phyloP scores from a whole-genome alignment of 1,140 invertebrate species.

The Drosophila kanapiae region DNA sequence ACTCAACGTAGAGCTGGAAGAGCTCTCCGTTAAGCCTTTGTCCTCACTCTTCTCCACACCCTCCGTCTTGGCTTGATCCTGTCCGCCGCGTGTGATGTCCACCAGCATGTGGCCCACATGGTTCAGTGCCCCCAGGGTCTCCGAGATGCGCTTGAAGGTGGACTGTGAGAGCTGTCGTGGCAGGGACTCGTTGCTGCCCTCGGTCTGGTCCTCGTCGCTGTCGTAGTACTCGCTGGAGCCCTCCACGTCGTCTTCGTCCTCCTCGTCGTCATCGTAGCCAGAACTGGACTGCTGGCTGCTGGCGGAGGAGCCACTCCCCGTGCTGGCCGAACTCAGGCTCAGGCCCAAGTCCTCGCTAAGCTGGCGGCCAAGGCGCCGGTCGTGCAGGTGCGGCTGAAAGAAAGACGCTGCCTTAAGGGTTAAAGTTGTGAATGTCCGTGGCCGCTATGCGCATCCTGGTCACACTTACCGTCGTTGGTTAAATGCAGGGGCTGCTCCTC shows the following conservation, averaged over 20 bases:
- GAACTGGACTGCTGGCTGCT: constrained; percentile 53
- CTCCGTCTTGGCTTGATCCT: constrained; percentile 67
- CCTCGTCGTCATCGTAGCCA: constrained; percentile 45
- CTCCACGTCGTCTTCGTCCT: constrained; percentile 63
- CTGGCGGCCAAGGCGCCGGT: constrained; percentile 66
- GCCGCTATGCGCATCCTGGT: constrained; percentile 26
- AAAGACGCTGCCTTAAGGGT: constrained; percentile 85
- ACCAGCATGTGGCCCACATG: constrained; percentile 93
- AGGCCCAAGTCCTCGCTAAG: constrained; percentile 49
- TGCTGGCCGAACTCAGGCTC: constrained; percentile 43
- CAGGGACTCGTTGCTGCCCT: constrained; percentile 69
- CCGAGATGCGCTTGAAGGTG: constrained; percentile 88
- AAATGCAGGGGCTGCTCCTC: constrained; percentile 73
- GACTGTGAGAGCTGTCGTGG: constrained; percentile 86
- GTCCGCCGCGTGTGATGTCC: constrained; percentile 89
- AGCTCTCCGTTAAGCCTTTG: neutral
- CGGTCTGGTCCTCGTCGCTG: constrained; percentile 64
- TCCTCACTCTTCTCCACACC: constrained; percentile 66
- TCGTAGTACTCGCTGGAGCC: constrained; percentile 79
- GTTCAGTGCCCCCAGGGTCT: constrained; percentile 91
- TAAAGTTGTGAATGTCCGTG: constrained; percentile 81
- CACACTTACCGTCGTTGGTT: constrained; percentile 79
- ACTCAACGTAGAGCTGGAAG: neutral
- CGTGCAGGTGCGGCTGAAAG: constrained; percentile 81
- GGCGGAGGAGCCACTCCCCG: constrained; percentile 26